Conservation (phyloP, 2,797 vertebrate genomes). For the Fringilla coelebs region DNA sequence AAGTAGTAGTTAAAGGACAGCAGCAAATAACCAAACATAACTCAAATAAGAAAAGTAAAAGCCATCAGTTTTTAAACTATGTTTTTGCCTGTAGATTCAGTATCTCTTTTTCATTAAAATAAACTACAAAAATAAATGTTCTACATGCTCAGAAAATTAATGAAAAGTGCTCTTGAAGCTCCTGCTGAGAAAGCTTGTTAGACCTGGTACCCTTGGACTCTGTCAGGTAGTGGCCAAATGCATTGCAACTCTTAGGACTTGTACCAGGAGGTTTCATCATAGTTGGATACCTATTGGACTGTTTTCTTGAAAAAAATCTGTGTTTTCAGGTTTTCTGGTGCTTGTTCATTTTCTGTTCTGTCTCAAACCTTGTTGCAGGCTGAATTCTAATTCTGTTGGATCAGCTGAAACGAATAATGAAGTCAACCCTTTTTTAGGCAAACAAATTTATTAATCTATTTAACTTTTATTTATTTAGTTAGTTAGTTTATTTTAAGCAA, state of each 20-base stretch:
- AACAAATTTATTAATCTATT: not conserved
- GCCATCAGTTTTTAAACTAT: not conserved
- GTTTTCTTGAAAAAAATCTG: not conserved
- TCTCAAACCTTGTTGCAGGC: not conserved
- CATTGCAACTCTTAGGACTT: not conserved
- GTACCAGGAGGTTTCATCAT: not conserved
- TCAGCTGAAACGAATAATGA: not conserved
- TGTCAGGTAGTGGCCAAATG: not conserved
- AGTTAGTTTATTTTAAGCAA: not conserved
- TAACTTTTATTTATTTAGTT: not conserved
- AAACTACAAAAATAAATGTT: not conserved
- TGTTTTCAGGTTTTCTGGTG: not conserved
- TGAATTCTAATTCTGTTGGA: not conserved
- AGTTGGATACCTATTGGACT: not conserved
- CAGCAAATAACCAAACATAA: not conserved
- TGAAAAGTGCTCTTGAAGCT: not conserved
- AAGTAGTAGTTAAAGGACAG: not conserved
- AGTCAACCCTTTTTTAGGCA: not conserved
- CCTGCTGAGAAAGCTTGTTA: not conserved
- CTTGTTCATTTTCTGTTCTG: not conserved
- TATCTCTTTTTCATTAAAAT: not conserved
- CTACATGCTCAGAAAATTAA: not conserved
- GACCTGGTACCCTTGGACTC: not conserved
- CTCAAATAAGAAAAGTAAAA: not conserved
- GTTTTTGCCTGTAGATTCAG: not conserved